Conservation (phyloP, 2,888 invertebrate genomes). For the Coelogynopora nodosa region DNA sequence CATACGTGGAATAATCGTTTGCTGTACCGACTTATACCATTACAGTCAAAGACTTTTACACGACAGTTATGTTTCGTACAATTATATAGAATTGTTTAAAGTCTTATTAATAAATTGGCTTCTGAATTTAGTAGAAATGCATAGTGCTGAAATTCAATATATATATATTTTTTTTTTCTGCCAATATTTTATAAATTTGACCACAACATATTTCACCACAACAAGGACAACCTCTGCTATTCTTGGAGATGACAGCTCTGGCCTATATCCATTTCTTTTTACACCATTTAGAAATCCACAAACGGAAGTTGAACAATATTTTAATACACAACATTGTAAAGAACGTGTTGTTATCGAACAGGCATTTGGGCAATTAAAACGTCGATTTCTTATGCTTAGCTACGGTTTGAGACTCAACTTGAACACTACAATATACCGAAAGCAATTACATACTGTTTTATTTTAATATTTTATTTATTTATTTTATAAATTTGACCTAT, state of each 20-base stretch:
- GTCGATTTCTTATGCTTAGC: neutral
- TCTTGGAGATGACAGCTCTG: no score
- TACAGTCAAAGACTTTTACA: no score
- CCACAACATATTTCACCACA: neutral
- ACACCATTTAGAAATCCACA: neutral
- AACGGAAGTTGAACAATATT: neutral
- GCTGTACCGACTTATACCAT: no score
- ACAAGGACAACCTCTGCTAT: neutral
- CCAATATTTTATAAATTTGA: no score
- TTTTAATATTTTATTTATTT: neutral
- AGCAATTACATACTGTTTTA: neutral
- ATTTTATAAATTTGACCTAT: neutral
- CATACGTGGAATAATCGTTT: no score
- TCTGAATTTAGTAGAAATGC: no score
- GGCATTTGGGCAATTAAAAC: neutral
- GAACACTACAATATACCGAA: neutral
- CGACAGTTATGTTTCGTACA: no score
- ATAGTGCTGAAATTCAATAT: no score
- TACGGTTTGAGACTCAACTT: neutral
- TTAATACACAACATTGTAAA: neutral
- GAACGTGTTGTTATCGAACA: neutral
- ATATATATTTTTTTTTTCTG: no score
- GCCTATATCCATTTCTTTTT: neutral
- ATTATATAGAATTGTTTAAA: no score
- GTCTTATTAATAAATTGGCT: no score